phyloP scores from a whole-genome alignment of 2,888 invertebrate genomes.

The Ametastegia equiseti region DNA sequence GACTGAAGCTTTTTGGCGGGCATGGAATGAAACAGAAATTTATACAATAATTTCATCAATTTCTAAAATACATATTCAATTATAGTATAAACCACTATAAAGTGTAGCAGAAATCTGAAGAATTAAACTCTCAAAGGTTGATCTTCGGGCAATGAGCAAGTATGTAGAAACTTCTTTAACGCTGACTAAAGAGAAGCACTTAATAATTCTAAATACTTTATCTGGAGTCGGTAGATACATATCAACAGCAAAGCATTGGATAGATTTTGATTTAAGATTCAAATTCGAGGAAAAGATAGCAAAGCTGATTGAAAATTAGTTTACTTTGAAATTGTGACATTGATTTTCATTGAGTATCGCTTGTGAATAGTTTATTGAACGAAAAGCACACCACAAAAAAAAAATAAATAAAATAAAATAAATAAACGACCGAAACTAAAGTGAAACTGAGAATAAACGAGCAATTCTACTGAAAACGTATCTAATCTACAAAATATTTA shows the following conservation, averaged over 20 bases:
- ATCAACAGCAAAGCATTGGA: background rate
- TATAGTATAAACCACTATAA: background rate
- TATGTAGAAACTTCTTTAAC: background rate
- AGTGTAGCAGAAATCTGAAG: background rate
- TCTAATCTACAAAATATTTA: slow-evolving; percentile 30
- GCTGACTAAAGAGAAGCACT: background rate
- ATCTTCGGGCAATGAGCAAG: too few relatives aligned
- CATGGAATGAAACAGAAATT: slow-evolving; percentile 70
- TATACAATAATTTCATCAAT: slow-evolving; percentile 59
- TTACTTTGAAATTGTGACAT: background rate
- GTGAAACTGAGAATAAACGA: background rate
- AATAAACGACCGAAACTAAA: background rate
- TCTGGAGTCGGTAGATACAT: background rate
- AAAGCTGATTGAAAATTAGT: background rate
- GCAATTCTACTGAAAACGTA: background rate
- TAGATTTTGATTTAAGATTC: background rate
- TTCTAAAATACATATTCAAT: slow-evolving; percentile 30
- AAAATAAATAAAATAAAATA: background rate
- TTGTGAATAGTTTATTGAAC: background rate
- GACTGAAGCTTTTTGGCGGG: slow-evolving; percentile 69
- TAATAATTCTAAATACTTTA: background rate
- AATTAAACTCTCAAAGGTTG: background rate
- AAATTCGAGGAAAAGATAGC: slow-evolving; percentile 5
- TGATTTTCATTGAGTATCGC: background rate
- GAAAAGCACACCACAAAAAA: background rate